phyloP scores from a whole-genome alignment of 2,888 invertebrate genomes.

The Chrysolina oricalcia region DNA sequence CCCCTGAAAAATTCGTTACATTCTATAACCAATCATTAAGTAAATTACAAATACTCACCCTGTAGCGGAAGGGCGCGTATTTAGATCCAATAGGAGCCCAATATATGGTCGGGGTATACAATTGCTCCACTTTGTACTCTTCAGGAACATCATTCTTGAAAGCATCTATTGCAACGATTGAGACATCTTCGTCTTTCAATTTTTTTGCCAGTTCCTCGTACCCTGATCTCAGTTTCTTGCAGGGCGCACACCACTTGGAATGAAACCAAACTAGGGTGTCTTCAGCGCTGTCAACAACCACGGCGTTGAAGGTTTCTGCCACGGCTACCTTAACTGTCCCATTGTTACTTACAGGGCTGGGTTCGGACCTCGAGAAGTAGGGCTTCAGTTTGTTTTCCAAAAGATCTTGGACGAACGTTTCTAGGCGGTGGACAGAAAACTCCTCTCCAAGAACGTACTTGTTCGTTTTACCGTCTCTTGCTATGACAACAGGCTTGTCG shows the following conservation, averaged over 20 bases:
- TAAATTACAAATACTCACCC: neutral
- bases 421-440: neutral
- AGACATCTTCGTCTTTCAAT: neutral
- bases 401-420: neutral
- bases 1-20: neutral
- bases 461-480: neutral
- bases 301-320: neutral
- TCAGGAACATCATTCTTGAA: slow-evolving; percentile 1
- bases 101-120: slow-evolving; percentile 1
- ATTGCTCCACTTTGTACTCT: neutral
- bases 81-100: slow-evolving; percentile 1
- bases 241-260: neutral
- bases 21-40: neutral
- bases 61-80: neutral
- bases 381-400: neutral
- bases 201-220: neutral
- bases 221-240: neutral
- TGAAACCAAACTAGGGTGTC: neutral
- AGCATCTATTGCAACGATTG: neutral
- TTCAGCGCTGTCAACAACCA: neutral
- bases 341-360: neutral
- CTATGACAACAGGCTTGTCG: neutral
- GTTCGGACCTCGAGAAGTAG: neutral
- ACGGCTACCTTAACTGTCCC: neutral
- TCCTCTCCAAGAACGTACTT: neutral